phyloP scores from a whole-genome alignment of 2,888 invertebrate species.

The Catocala fraxini region DNA sequence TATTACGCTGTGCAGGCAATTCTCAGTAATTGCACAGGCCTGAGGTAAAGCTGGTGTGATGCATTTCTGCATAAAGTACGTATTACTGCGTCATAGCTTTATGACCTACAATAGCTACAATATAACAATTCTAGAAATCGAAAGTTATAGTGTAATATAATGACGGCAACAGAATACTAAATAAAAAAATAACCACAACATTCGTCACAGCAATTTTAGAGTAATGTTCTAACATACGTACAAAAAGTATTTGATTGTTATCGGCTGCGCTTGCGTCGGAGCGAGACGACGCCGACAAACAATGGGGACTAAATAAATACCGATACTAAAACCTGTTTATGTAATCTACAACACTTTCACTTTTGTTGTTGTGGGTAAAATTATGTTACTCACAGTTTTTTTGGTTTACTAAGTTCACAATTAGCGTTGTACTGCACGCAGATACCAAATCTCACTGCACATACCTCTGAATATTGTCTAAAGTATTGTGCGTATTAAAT shows the following conservation, averaged over 20 bases:
- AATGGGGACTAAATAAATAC: constrained; percentile 15
- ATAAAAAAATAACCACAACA: constrained; percentile 1
- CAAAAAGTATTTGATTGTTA: constrained; percentile 14
- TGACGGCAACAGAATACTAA: background rate
- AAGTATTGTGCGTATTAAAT: too few relatives aligned
- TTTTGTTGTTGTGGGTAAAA: background rate
- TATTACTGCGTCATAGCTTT: too few relatives aligned
- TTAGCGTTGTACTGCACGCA: too few relatives aligned
- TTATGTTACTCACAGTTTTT: background rate
- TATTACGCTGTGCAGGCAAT: too few relatives aligned
- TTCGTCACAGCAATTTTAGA: constrained; percentile 16
- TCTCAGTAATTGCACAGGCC: too few relatives aligned
- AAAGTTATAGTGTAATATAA: constrained; percentile 2
- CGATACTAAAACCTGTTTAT: constrained; percentile 10
- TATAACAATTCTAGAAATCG: constrained; percentile 1
- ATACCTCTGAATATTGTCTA: too few relatives aligned
- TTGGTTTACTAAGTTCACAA: too few relatives aligned
- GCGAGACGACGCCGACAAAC: constrained; percentile 13
- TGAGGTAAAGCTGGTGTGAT: too few relatives aligned
- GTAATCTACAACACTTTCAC: constrained; percentile 19
- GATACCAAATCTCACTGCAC: too few relatives aligned
- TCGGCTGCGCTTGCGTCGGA: constrained; percentile 9
- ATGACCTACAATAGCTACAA: too few relatives aligned
- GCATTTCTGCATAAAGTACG: too few relatives aligned
- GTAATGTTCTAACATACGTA: constrained; percentile 1